A percentile compares a stretch with the other conserved stretches of the same genome.
phyloP scores from a whole-genome alignment of 2,888 invertebrate genomes.

The Pecten maximus region DNA sequence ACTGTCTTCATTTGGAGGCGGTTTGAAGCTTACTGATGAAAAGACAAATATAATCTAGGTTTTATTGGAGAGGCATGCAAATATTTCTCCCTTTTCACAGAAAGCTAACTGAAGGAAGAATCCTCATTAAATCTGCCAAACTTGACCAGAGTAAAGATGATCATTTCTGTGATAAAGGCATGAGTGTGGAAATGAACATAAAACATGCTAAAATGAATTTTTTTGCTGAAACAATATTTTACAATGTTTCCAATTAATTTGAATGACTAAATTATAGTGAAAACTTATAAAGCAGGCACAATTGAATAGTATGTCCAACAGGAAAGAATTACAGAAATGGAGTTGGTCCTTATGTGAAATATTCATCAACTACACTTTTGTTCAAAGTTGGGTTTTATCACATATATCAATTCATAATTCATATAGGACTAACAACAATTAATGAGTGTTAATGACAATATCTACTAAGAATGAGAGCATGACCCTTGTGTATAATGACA shows the following conservation, averaged over 20 bases:
- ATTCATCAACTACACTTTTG: too few relatives aligned
- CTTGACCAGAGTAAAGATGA: neutral
- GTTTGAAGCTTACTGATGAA: conserved; percentile 28
- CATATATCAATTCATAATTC: too few relatives aligned
- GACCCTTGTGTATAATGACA: too few relatives aligned
- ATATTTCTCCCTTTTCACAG: neutral
- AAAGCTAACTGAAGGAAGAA: neutral
- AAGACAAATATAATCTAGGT: neutral
- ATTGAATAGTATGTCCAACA: too few relatives aligned
- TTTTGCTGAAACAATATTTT: neutral
- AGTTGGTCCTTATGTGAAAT: too few relatives aligned
- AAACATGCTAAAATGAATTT: neutral
- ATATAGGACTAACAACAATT: too few relatives aligned
- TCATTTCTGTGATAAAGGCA: neutral
- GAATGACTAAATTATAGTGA: neutral
- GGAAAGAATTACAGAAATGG: too few relatives aligned
- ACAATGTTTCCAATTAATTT: neutral
- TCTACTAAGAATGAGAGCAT: too few relatives aligned
- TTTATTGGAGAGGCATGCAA: conserved; percentile 1
- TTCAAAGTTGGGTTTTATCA: too few relatives aligned
- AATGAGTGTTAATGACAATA: too few relatives aligned
- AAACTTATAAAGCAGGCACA: neutral
- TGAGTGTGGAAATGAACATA: neutral
- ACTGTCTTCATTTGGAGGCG: conserved; percentile 31
- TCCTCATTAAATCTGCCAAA: neutral